These are phyloP conservation scores for Tanytarsus gracilentus DNA, from an alignment of 2,888 invertebrate genomes.

Conservation along the genomic window DNA sequence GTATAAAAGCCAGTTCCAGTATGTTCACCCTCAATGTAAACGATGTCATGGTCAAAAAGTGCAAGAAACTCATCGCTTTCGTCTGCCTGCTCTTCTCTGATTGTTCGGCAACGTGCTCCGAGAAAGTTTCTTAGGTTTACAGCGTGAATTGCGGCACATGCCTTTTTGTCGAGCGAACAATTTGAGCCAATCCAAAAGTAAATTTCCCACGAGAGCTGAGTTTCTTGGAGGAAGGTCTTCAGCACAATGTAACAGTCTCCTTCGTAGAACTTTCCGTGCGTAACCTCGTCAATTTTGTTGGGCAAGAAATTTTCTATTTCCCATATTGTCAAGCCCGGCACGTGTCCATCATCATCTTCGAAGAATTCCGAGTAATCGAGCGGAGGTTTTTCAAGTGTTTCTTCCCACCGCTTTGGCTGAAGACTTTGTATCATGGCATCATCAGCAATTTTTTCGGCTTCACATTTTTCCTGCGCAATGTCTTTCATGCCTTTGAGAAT, in stretches of 20 bases:
- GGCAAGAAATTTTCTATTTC: constrained; percentile 99
- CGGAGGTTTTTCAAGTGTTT: constrained; percentile 87
- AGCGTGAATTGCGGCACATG: constrained; percentile 77
- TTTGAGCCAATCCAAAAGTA: constrained; percentile 99
- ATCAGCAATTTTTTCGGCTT: constrained; percentile 58
- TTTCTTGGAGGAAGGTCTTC: constrained; percentile 76
- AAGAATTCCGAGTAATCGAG: constrained; percentile 96
- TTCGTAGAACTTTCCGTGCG: constrained; percentile 97
- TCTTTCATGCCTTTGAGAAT: constrained; percentile 71
- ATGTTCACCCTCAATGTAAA: constrained; percentile 95
- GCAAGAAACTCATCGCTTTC: constrained; percentile 93
- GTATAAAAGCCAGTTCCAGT: constrained; percentile 96
- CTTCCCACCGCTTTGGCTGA: constrained; percentile 94
- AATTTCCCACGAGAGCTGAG: constrained; percentile 86
- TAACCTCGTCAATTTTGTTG: constrained; percentile 84
- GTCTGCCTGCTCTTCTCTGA: constrained; percentile 94
- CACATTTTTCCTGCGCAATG: constrained; percentile 57
- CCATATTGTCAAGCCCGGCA: constrained; percentile 90
- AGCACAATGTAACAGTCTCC: constrained; percentile 97
- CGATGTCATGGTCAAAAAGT: constrained; percentile 81
- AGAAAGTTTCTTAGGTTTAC: constrained; percentile 94
- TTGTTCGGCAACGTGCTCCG: constrained; percentile 87
- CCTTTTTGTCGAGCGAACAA: constrained; percentile 62
- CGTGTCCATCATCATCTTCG: constrained; percentile 88
- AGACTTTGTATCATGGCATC: constrained; percentile 48